These are phyloP conservation scores for Megalonaias nervosa DNA, from an alignment of 1,140 invertebrate species.

Conservation along the genomic window DNA sequence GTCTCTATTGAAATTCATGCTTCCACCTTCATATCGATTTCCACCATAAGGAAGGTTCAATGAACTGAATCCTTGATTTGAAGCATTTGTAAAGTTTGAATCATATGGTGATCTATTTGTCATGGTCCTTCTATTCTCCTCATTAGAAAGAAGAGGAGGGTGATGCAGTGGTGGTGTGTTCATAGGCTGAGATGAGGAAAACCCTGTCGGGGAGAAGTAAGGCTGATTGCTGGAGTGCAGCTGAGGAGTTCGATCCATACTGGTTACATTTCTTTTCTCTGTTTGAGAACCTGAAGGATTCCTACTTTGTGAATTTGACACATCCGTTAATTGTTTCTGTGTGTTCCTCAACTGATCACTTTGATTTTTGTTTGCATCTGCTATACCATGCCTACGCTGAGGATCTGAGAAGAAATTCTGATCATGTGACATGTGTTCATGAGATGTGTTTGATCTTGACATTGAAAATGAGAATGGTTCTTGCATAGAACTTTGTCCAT, in stretches of 20 bases:
- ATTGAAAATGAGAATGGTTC: slow-evolving; percentile 22
- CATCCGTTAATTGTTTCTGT: too few relatives aligned
- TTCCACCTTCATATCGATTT: slow-evolving; percentile 42
- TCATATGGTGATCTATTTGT: slow-evolving; percentile 42
- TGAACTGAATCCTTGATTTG: slow-evolving; percentile 45
- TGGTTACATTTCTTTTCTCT: slow-evolving; percentile 18
- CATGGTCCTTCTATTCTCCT: slow-evolving; percentile 32
- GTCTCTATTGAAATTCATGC: slow-evolving; percentile 37
- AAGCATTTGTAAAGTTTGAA: slow-evolving; percentile 30
- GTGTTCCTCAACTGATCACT: slow-evolving; percentile 32
- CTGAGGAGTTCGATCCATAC: slow-evolving; percentile 34
- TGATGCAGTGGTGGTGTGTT: slow-evolving; percentile 47
- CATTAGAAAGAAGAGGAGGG: slow-evolving; percentile 38
- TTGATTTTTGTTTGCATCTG: slow-evolving; percentile 31
- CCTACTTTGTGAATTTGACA: too few relatives aligned
- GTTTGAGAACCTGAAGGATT: slow-evolving; percentile 4
- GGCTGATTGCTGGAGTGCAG: slow-evolving; percentile 35
- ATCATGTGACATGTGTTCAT: slow-evolving; percentile 20
- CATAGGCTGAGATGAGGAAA: slow-evolving; percentile 37
- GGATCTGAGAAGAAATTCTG: slow-evolving; percentile 26
- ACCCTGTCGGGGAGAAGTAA: slow-evolving; percentile 40
- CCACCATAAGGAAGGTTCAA: slow-evolving; percentile 21
- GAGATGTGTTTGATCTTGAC: slow-evolving; percentile 1
- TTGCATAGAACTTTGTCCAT: slow-evolving; percentile 21
- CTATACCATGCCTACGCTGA: slow-evolving; percentile 17